These are phyloP conservation scores for Epizoanthus stellaris DNA, from an alignment of 92 coral and sea anemone genomes.

Conservation along the genomic window DNA sequence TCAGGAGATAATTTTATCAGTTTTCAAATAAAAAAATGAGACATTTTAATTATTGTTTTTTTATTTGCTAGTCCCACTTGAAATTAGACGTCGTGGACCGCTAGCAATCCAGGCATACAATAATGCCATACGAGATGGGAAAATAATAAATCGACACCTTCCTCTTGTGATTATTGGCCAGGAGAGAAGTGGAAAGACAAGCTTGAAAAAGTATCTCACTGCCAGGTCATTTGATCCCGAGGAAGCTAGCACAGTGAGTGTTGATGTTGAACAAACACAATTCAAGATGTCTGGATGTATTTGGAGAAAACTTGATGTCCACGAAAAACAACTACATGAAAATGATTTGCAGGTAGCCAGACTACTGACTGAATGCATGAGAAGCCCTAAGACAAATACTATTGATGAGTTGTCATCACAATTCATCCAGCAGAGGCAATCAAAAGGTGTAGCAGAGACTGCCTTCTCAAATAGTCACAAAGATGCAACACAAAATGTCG, in stretches of 20 bases:
- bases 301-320: not conserved
- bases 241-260: constrained; percentile 5
- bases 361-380: not conserved
- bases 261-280: constrained; percentile 3
- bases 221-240: not conserved
- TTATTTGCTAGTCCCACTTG: not conserved
- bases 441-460: no score
- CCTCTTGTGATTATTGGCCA: constrained; percentile 2
- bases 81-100: not conserved
- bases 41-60: not conserved
- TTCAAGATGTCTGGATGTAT: constrained; percentile 1
- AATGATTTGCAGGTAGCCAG: constrained; percentile 13
- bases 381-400: no score
- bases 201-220: not conserved
- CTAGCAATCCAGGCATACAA: not conserved
- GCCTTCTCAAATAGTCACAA: no score
- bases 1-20: no score
- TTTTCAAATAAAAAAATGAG: no score
- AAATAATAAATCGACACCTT: not conserved
- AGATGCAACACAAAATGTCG: no score
- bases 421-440: no score
- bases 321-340: not conserved
- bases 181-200: not conserved
- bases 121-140: not conserved
- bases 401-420: no score